Conservation (phyloP, 2,888 invertebrate species). For the Drosophila pseudotalamancana region DNA sequence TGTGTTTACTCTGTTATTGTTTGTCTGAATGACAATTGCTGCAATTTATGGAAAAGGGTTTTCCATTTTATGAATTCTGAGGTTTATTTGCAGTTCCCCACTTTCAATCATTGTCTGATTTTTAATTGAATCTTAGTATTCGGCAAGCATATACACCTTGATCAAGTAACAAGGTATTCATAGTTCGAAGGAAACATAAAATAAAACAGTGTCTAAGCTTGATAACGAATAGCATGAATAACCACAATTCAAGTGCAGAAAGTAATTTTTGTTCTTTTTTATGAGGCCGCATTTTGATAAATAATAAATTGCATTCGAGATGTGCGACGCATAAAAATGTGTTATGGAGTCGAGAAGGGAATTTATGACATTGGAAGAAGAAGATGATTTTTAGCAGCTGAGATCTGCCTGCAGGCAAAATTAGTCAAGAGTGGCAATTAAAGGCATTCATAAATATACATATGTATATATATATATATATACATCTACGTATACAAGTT, state of each 20-base stretch:
- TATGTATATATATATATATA: not conserved
- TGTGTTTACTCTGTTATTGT: slow-evolving; percentile 25
- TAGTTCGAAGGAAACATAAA: not conserved
- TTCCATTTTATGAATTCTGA: not conserved
- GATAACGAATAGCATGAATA: not conserved
- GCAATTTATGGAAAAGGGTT: slow-evolving; percentile 14
- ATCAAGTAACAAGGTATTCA: not conserved
- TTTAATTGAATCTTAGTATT: too few species aligned
- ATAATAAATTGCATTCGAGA: slow-evolving; percentile 57
- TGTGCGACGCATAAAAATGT: slow-evolving; percentile 26
- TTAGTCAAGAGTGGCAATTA: slow-evolving; percentile 23
- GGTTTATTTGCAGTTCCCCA: not conserved
- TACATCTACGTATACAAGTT: not conserved
- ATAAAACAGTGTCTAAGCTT: not conserved
- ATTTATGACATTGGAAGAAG: slow-evolving; percentile 37
- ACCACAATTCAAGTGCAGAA: slow-evolving; percentile 4
- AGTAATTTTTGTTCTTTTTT: slow-evolving; percentile 57
- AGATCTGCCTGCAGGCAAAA: not conserved
- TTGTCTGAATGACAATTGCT: slow-evolving; percentile 33
- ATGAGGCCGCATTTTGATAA: slow-evolving; percentile 56
- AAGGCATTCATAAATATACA: not conserved
- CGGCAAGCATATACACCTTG: too few species aligned
- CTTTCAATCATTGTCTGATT: too few species aligned
- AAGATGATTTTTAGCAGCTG: slow-evolving; percentile 1
- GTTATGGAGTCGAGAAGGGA: slow-evolving; percentile 23